Evolutionary conservation across 1,140 invertebrate genomes (phyloP), one percentile per base, ranked within the genome.

Genomic region (Hestina assimilis): DNA sequence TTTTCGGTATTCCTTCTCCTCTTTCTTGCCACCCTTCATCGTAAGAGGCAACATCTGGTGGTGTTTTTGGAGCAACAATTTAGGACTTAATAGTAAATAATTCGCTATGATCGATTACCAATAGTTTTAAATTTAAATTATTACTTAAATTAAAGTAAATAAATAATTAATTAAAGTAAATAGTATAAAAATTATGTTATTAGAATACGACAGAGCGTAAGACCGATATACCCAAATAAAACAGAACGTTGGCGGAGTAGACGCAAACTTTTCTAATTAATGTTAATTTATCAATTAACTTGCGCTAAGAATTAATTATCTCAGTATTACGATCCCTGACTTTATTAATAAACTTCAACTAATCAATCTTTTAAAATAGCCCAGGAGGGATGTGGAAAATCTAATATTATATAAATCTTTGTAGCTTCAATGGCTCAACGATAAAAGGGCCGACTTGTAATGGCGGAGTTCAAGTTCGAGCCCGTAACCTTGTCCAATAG

Each of bases 321-420:
- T 83, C 69, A 68, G 72, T 80, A 83, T 79, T 78, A 76, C 73
- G 73, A 74, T 65, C 73, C 70, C 72, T 69, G 72, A 73, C 65
- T 83, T 87, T 83, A 85, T 82, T 87, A 79, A 82, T 79, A 84
- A 84, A 82, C 76, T 87, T 87, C 71, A 66, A 84, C 78, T 83
- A 79, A 84, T 86, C 79, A 83, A 84, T 83, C 80, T 83, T 76
- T 66, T 61, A 63, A 72, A 76, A 73, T 74, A 71, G 69, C 54
- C 45, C 26, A 19, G n/a, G 33, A 57, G 45, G 33, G 48, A 47
- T 33, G 26, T 57, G 45, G 45, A 41, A 40, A 40, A 46, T 20
- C 7, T 28, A 47, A 3, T 38, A 38, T 38, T 38, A 38, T 38
- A 17, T 19, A 19, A 38, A 17, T 19, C 17, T 3, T 20, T 12